Percentiles rank a stretch among this genome's conserved stretches.
phyloP scores from a whole-genome alignment of 2,888 invertebrate species.

The Latrodectus elegans region DNA sequence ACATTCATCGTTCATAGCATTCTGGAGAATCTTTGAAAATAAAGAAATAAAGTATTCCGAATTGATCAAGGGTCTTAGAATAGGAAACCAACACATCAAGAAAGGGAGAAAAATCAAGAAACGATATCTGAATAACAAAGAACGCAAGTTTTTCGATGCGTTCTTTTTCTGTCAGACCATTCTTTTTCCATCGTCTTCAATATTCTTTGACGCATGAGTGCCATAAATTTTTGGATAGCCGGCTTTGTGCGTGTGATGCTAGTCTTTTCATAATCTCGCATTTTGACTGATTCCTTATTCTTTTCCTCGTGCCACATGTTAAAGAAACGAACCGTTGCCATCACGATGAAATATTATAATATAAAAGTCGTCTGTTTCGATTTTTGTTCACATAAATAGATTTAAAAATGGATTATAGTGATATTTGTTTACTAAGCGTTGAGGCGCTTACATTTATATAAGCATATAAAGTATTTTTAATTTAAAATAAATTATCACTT shows the following conservation, averaged over 20 bases:
- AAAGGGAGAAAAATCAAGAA: conserved; percentile 27
- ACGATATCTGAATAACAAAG: conserved; percentile 66
- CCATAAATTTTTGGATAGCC: conserved; percentile 20
- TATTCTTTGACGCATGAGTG: conserved; percentile 24
- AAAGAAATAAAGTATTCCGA: conserved; percentile 31
- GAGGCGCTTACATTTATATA: no score
- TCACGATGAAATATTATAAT: conserved; percentile 10
- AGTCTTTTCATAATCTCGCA: conserved; percentile 6
- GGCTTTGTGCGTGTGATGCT: conserved; percentile 20
- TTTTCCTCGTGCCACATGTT: not conserved
- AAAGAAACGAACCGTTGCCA: not conserved
- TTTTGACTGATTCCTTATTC: conserved; percentile 2
- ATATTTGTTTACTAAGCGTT: no score
- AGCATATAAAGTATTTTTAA: no score
- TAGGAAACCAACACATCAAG: conserved; percentile 19
- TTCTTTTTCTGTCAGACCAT: conserved; percentile 39
- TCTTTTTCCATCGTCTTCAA: conserved; percentile 37
- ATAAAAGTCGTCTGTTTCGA: conserved; percentile 8
- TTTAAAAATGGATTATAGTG: no score
- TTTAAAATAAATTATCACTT: no score
- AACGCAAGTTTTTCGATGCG: conserved; percentile 20
- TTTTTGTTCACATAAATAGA: not conserved
- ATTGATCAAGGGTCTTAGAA: conserved; percentile 35
- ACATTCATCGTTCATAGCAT: conserved; percentile 7
- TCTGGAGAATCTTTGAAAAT: conserved; percentile 8